Evolutionary conservation across 92 coral and sea anemone species (phyloP).

Genomic region (Micromussa lordhowensis): DNA sequence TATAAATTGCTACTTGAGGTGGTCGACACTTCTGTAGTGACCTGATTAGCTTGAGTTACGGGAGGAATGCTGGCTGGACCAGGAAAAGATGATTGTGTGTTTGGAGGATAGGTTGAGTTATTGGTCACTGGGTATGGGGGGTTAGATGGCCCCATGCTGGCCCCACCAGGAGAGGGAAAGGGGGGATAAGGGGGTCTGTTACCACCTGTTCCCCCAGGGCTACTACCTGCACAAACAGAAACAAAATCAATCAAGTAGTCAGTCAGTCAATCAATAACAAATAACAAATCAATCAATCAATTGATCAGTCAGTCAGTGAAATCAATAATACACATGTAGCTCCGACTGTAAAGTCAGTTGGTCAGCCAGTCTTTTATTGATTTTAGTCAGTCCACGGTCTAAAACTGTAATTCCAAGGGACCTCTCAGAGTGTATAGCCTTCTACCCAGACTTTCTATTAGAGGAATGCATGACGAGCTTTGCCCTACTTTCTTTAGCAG

Average conservation of each 20-base stretch:
- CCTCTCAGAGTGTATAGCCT: no score
- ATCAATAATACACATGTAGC: no score
- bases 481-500: no score
- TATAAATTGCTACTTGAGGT: constrained; percentile 36
- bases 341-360: no score
- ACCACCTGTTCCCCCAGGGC: constrained; percentile 55
- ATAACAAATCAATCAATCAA: neutral
- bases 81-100: constrained; percentile 34
- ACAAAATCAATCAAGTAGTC: neutral
- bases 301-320: neutral
- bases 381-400: no score
- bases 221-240: constrained; percentile 16
- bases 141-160: constrained; percentile 31
- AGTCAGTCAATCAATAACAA: neutral
- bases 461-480: no score
- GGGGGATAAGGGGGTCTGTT: constrained; percentile 66
- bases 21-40: constrained; percentile 31
- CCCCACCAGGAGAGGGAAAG: constrained; percentile 47
- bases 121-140: constrained; percentile 57
- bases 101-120: constrained; percentile 43
- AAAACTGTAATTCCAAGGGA: no score
- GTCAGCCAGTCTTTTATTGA: no score
- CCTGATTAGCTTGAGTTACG: constrained; percentile 11
- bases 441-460: no score
- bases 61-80: constrained; percentile 38